Evolutionary conservation across 2,888 invertebrate species (phyloP).

Genomic region (Metalampra italica): DNA sequence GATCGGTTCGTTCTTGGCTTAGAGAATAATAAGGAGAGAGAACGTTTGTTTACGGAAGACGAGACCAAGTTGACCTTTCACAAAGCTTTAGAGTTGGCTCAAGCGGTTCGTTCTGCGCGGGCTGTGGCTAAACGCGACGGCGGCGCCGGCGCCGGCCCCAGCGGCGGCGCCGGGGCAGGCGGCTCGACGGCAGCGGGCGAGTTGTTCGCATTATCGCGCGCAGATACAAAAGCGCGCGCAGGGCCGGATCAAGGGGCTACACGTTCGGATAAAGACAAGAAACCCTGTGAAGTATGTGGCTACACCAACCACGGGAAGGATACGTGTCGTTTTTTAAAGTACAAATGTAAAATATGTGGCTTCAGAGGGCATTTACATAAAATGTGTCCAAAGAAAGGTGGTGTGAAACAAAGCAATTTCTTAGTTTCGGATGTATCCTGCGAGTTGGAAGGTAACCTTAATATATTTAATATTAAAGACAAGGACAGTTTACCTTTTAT

Average conservation of each 20-base stretch:
- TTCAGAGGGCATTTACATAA: slow-evolving; percentile 3
- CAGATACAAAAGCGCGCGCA: background rate
- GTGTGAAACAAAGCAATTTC: background rate
- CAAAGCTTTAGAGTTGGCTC: slow-evolving; percentile 13
- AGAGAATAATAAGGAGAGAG: slow-evolving; percentile 11
- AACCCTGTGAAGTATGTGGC: slow-evolving; percentile 8
- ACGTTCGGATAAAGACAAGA: background rate
- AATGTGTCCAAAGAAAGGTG: background rate
- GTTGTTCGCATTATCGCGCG: background rate
- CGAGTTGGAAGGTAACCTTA: slow-evolving; percentile 10
- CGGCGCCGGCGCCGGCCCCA: background rate
- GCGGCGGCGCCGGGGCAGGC: background rate
- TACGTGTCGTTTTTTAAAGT: slow-evolving; percentile 8
- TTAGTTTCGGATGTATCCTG: background rate
- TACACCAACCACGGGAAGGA: slow-evolving; percentile 7
- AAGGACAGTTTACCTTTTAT: slow-evolving; percentile 10
- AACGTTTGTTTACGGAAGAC: slow-evolving; percentile 15
- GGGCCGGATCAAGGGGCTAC: background rate
- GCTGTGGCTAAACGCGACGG: background rate
- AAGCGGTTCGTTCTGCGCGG: slow-evolving; percentile 4
- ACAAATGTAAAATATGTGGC: slow-evolving; percentile 6
- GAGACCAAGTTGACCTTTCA: slow-evolving; percentile 13
- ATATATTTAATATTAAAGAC: slow-evolving; percentile 9
- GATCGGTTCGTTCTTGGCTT: slow-evolving; percentile 16
- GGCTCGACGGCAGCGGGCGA: background rate